Percentiles rank a stretch among this genome's conserved stretches.
Evolutionary conservation across 2,888 invertebrate species (phyloP).

Genomic region (Ellobium chinense): DNA sequence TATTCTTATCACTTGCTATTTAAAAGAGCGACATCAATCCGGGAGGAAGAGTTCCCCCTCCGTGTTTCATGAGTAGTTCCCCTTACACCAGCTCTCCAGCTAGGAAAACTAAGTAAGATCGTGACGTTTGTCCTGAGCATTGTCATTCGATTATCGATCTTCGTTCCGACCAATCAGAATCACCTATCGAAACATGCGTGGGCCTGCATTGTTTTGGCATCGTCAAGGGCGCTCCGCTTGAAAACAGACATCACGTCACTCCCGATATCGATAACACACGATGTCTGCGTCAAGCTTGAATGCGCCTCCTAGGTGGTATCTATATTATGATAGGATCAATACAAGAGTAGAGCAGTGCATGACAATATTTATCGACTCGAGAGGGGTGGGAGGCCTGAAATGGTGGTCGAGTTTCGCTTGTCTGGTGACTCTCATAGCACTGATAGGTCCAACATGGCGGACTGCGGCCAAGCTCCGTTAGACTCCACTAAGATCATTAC

Average conservation of each 20-base stretch:
- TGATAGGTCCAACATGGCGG: conserved; percentile 32
- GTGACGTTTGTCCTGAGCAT: not conserved
- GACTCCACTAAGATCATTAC: not conserved
- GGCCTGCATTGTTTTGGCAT: conserved; percentile 44
- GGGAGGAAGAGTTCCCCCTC: no score
- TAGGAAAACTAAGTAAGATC: not conserved
- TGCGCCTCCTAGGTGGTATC: not conserved
- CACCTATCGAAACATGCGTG: not conserved
- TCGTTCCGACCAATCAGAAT: conserved; percentile 34
- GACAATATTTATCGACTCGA: not conserved
- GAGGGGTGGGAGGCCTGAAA: conserved; percentile 24
- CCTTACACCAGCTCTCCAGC: conserved; percentile 10
- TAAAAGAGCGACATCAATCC: no score
- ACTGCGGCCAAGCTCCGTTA: not conserved
- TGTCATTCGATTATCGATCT: conserved; percentile 38
- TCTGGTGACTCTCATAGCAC: not conserved
- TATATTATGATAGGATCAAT: not conserved
- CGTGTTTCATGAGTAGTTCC: not conserved
- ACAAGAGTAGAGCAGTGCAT: not conserved
- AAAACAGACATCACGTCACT: conserved; percentile 39
- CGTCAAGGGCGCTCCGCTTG: conserved; percentile 51
- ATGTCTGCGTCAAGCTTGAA: not conserved
- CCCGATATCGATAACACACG: not conserved
- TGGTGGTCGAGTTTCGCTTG: conserved; percentile 5
- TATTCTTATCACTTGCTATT: no score